Base-by-base conservation (phyloP, 1,140 invertebrate genomes). In the Uloborus diversus region DNA sequence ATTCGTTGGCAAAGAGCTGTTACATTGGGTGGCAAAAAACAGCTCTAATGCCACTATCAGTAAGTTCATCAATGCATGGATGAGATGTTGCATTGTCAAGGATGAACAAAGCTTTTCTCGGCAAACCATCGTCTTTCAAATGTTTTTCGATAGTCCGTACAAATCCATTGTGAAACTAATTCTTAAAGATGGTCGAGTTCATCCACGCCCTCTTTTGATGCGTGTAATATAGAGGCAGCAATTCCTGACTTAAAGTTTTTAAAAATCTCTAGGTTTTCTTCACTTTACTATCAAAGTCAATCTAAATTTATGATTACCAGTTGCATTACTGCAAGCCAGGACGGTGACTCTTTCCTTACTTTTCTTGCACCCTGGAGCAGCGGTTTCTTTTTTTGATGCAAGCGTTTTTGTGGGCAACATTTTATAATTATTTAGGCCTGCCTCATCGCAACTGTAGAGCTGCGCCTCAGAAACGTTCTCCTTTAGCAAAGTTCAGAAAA, bases 391-490 rank as follows among this genome's bases (percentile, higher is more conserved):
- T 61, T 61, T 28, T 20, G 20, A 61, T 61, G 3, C 57, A 61
- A 30, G 49, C 23, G 49, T 0, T 53, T 61, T 20, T 30, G 25
- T 28, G 30, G 2, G 30, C 1, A 61, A 20, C 57, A 61, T 51
- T 20, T 51, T 61, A 61, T 61, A 61, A 61, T n/a, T n/a, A n/a
- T 61, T 61, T 61, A 61, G 30, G 30, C 57, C 7, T 30, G 57
- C 30, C 27, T 61, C 57, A 28, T 61, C 28, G 57, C 27, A 61
- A 28, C 30, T 14, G 57, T 25, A 4, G 25, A 27, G 20, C 57
- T 61, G 57, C 28, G 27, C 27, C 57, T 28, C 57, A 28, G 27
- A 61, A 61, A 61, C 30, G 27, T 20, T 28, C 57, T 61, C 25
- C 20, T 61, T 61, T 30, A 14, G 11, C 30, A 32, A 61, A 61